Conservation (phyloP, 2,888 invertebrate species). For the Phalangium opilio region DNA sequence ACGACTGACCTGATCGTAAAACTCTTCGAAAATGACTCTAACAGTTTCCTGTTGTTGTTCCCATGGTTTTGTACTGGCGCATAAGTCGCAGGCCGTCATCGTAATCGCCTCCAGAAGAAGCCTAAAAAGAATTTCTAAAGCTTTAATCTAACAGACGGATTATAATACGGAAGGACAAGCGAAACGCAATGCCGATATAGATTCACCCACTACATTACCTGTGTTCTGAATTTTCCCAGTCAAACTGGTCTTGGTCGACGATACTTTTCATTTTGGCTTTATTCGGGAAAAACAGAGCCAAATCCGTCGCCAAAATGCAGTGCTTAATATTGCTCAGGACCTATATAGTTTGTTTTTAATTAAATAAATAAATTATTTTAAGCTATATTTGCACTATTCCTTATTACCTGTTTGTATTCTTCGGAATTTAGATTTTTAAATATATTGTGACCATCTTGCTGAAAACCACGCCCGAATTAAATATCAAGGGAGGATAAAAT, state of each 20-base stretch:
- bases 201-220: conserved; percentile 34
- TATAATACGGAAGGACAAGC: too few species aligned
- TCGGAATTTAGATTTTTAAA: conserved; percentile 51
- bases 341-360: conserved; percentile 28
- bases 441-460: conserved; percentile 70
- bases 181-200: too few species aligned
- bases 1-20: conserved; percentile 48
- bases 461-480: conserved; percentile 3
- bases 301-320: conserved; percentile 68
- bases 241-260: conserved; percentile 41
- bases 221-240: conserved; percentile 49
- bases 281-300: conserved; percentile 66
- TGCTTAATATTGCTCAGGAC: conserved; percentile 58
- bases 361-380: conserved; percentile 1
- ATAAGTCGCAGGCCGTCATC: conserved; percentile 70
- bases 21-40: conserved; percentile 63
- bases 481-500: too few species aligned
- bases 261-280: conserved; percentile 44
- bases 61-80: conserved; percentile 73
- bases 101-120: conserved; percentile 53
- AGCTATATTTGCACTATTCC: too few species aligned
- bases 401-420: conserved; percentile 50
- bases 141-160: too few species aligned
- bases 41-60: conserved; percentile 62
- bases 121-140: conserved; percentile 29